Evolutionary conservation across 2,888 invertebrate species (phyloP), one percentile per base, ranked within the genome.

Genomic region (Ophion ellenae): DNA sequence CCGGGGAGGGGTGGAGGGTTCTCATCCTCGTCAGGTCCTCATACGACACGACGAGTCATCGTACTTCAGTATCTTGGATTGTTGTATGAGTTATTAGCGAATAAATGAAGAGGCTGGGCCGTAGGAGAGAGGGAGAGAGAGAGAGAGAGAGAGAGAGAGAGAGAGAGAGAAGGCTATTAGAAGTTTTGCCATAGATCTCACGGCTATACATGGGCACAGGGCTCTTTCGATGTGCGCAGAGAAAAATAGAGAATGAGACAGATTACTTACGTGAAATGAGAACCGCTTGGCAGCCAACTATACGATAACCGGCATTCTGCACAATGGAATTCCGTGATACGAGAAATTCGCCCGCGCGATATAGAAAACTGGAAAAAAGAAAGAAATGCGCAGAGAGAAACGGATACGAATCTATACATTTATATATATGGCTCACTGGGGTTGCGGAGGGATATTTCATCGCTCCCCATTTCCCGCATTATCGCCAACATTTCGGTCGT

Each of bases 51-150:
- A 80, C 61, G 81, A 84, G 63, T 79, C 78, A 69, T 82, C 78
- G 74, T 81, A 85, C 85, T 85, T 81, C 81, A 85, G 75, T 81
- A 85, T 85, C 85, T 85, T 81, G 77, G 81, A 85, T 85, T 82
- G 81, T 81, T 85, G 81, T 78, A 81, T 70, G 81, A 85, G 78
- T 85, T 81, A 85, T 85, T 85, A 81, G 85, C 74, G 70, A 81
- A 53, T 69, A 67, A 81, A 81, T 69, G 73, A 77, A 67, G 63
- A 28, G 32, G 64, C n/a, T 7, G 63, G 3, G 7, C 24, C 14
- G 74, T 24, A 63, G 20, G 63, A 76, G n/a, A 63, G 28, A 47
- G 61, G 45, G 63, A 63, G 79, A 66, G 32, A 32, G 32, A 32
- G 32, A 32, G 32, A 32, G 32, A 32, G 32, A 32, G 32, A 32